Percentiles rank a stretch among this genome's conserved stretches.
These are phyloP conservation scores for Dendrolimus houi DNA, from an alignment of 2,888 invertebrate species.

Conservation along the genomic window DNA sequence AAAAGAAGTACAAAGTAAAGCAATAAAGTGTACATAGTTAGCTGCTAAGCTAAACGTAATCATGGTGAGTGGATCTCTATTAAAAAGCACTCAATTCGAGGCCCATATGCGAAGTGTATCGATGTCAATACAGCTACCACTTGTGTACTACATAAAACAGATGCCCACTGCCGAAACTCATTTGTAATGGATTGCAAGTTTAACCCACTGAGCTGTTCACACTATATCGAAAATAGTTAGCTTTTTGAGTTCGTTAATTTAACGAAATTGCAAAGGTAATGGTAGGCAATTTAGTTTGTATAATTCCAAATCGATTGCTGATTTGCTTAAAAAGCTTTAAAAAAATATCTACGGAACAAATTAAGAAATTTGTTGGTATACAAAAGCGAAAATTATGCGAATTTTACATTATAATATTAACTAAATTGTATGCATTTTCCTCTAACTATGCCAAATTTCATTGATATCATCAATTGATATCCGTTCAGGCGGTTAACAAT, in stretches of 20 bases:
- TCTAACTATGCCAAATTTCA: too few species aligned
- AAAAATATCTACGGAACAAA: too few species aligned
- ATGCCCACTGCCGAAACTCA: constrained; percentile 25
- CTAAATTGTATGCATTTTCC: too few species aligned
- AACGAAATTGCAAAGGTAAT: background rate
- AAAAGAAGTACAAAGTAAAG: background rate
- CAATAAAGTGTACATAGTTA: background rate
- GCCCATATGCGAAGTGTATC: constrained; percentile 49
- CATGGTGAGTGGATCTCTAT: constrained; percentile 43
- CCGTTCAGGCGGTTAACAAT: too few species aligned
- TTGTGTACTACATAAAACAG: constrained; percentile 46
- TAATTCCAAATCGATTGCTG: too few species aligned
- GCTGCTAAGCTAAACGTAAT: constrained; percentile 19
- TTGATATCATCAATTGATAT: too few species aligned
- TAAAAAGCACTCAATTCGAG: constrained; percentile 45
- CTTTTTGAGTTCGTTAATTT: background rate
- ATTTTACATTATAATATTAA: too few species aligned
- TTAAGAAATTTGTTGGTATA: too few species aligned
- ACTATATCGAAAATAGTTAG: background rate
- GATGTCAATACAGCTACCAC: constrained; percentile 32
- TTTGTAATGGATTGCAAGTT: constrained; percentile 22
- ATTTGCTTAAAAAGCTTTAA: too few species aligned
- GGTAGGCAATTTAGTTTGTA: too few species aligned
- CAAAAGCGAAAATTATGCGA: too few species aligned
- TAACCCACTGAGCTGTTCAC: background rate